Evolutionary conservation across 2,797 vertebrate genomes (phyloP).

Genomic region (Eulemur albifrons): DNA sequence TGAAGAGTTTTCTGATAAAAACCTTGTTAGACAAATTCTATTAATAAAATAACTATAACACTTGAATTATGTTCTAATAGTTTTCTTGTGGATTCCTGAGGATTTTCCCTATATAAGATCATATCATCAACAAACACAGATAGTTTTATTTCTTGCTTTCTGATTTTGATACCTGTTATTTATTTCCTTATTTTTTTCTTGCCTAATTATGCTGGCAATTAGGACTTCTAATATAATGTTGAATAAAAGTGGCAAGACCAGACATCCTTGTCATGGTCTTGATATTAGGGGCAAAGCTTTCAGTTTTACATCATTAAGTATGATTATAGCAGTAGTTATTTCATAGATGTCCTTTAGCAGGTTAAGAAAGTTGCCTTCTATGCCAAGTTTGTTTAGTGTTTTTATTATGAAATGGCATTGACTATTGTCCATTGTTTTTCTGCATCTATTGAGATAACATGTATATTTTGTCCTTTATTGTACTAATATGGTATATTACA

Average conservation of each 20-base stretch:
- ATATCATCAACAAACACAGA: not conserved
- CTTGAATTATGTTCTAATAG: not conserved
- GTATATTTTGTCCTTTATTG: not conserved
- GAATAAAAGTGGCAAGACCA: not conserved
- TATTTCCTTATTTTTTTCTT: not conserved
- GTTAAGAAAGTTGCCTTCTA: not conserved
- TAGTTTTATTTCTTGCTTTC: not conserved
- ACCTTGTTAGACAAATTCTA: not conserved
- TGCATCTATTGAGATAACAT: not conserved
- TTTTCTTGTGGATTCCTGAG: not conserved
- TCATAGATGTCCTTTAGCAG: not conserved
- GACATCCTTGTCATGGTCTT: not conserved
- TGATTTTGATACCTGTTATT: not conserved
- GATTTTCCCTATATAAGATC: not conserved
- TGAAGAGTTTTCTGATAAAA: not conserved
- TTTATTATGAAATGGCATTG: not conserved
- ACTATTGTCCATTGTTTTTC: not conserved
- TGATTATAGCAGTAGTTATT: not conserved
- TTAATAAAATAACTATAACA: not conserved
- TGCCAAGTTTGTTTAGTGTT: not conserved
- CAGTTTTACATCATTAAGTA: not conserved
- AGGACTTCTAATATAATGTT: not conserved
- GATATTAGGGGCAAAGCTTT: not conserved
- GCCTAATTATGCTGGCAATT: not conserved
- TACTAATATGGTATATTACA: not conserved